Conservation (phyloP, 2,797 vertebrate genomes). For the Typhlichthys subterraneus region DNA sequence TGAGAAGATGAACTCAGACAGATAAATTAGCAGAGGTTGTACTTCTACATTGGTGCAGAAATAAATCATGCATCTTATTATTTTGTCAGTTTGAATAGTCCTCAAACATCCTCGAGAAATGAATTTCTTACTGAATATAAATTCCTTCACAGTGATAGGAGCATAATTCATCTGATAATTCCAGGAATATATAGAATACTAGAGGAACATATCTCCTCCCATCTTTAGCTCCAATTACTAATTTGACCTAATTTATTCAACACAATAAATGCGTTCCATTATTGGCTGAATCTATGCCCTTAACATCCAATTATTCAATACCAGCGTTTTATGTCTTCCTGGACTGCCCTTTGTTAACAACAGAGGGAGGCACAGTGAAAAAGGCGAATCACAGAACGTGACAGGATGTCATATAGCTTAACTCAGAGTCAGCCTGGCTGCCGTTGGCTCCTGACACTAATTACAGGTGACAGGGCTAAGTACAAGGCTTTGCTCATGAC, state of each 20-base stretch:
- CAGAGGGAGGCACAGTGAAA: constrained; percentile 32
- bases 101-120: background rate
- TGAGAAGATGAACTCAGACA: constrained; percentile 5
- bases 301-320: constrained; percentile 4
- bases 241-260: too few relatives aligned
- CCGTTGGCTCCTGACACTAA: constrained; percentile 66
- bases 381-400: constrained; percentile 24
- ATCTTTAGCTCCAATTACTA: too few relatives aligned
- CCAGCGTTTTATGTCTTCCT: background rate
- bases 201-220: too few relatives aligned
- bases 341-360: constrained; percentile 31
- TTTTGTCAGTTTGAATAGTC: background rate
- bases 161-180: constrained; percentile 1
- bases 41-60: constrained; percentile 3
- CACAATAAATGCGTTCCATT: too few relatives aligned
- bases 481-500: constrained; percentile 62
- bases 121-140: background rate
- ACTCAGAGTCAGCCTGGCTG: constrained; percentile 55
- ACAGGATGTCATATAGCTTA: constrained; percentile 62
- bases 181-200: background rate
- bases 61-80: constrained; percentile 6
- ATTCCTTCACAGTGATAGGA: background rate
- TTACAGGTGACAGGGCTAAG: constrained; percentile 77
- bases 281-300: background rate
- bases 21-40: constrained; percentile 8